phyloP scores from a whole-genome alignment of 2,888 invertebrate genomes.

The Amitus sp. region DNA sequence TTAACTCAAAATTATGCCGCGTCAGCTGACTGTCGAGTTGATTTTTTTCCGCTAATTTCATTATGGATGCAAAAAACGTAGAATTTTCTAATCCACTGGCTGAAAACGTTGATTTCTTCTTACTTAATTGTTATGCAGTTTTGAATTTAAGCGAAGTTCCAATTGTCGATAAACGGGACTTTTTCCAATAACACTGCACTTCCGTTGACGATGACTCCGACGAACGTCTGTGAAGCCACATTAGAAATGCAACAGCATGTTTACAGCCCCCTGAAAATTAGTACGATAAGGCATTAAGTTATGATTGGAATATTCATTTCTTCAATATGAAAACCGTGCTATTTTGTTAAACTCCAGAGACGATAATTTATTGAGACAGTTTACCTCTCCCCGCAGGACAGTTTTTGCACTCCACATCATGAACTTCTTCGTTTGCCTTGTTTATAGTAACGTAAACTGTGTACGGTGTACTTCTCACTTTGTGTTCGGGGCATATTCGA shows the following conservation, averaged over 20 bases:
- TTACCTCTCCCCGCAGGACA: no score
- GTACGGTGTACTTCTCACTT: conserved; percentile 28
- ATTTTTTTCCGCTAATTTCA: not conserved
- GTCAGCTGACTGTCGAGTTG: conserved; percentile 1
- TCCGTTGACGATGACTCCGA: conserved; percentile 24
- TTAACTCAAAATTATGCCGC: not conserved
- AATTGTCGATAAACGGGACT: conserved; percentile 28
- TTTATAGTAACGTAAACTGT: conserved; percentile 5
- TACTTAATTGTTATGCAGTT: conserved; percentile 18
- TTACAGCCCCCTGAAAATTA: conserved; percentile 14
- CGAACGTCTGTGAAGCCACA: conserved; percentile 20
- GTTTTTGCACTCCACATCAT: conserved; percentile 14
- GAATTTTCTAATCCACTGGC: no score
- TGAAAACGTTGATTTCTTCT: conserved; percentile 7
- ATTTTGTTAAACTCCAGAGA: no score
- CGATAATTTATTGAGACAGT: no score
- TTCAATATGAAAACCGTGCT: no score
- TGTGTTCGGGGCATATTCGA: conserved; percentile 30
- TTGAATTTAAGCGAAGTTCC: conserved; percentile 35
- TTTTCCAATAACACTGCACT: conserved; percentile 40
- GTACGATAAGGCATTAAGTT: no score
- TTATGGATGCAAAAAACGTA: not conserved
- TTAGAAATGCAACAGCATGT: conserved; percentile 20
- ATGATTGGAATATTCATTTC: no score
- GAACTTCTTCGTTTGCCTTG: not conserved